These are phyloP conservation scores for Umimayanthus chanpuru DNA, from an alignment of 92 coral and sea anemone species.

Conservation along the genomic window DNA sequence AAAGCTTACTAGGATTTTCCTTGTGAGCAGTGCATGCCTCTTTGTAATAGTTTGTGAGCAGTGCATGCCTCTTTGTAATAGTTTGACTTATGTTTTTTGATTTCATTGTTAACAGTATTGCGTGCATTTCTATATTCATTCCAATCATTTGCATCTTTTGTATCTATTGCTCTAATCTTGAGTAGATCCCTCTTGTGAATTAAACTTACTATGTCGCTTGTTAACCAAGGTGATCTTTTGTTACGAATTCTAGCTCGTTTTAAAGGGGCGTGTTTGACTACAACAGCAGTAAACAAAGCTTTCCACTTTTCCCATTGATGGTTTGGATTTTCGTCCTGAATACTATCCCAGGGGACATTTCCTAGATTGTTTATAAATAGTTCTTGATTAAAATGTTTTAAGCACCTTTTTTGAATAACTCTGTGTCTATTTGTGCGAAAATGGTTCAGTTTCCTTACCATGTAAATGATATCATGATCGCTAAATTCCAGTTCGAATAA, in stretches of 20 bases:
- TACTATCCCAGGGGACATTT: not conserved
- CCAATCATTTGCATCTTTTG: slow-evolving; percentile 7
- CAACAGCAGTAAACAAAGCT: not conserved
- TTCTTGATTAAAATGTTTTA: not conserved
- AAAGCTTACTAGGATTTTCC: no score
- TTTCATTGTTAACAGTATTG: not conserved
- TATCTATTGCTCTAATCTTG: not conserved
- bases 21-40: not conserved
- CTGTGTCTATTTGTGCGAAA: no score
- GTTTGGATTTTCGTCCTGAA: not conserved
- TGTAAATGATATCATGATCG: slow-evolving; percentile 1
- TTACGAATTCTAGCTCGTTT: not conserved
- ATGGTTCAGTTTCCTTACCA: no score
- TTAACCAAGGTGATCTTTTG: no score
- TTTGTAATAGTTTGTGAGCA: not conserved
- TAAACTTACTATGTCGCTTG: no score
- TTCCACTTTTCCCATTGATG: not conserved
- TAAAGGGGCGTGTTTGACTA: slow-evolving; percentile 6
- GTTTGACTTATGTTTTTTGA: not conserved
- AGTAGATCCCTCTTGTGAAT: no score
- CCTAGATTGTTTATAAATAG: not conserved
- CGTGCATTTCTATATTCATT: not conserved
- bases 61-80: not conserved
- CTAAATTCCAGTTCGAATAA: not conserved
- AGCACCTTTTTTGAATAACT: not conserved